Evolutionary conservation across 2,797 vertebrate genomes (phyloP).

Genomic region (Columba guinea): DNA sequence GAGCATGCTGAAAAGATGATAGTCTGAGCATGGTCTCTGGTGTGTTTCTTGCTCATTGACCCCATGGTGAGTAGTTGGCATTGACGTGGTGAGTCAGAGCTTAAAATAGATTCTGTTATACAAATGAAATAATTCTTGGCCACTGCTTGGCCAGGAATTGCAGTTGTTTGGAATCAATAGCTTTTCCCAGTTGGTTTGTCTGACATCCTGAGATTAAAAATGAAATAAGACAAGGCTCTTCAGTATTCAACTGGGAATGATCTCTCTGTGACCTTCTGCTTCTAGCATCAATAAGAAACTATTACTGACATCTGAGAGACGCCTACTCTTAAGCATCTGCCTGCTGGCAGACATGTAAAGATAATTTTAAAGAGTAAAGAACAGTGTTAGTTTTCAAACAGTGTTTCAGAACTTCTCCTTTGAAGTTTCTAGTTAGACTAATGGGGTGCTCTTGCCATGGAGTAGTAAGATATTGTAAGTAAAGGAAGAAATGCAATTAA

Average conservation of each 20-base stretch:
- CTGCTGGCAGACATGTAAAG: neutral
- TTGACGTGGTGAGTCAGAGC: constrained; percentile 7
- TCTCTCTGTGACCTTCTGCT: neutral
- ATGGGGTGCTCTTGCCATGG: neutral
- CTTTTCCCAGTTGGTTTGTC: constrained; percentile 8
- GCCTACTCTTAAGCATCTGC: neutral
- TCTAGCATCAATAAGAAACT: neutral
- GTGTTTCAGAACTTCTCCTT: neutral
- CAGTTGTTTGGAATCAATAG: constrained; percentile 31
- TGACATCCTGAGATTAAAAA: constrained; percentile 42
- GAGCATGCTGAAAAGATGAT: neutral
- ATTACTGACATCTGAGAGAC: neutral
- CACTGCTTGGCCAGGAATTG: neutral
- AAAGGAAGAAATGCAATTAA: neutral
- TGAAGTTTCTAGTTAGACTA: neutral
- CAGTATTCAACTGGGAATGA: neutral
- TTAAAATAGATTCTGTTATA: constrained; percentile 38
- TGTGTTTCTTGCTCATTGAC: neutral
- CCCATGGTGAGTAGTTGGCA: neutral
- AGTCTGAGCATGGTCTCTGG: neutral
- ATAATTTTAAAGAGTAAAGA: neutral
- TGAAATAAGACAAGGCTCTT: neutral
- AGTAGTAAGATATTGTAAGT: neutral
- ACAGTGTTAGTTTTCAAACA: neutral
- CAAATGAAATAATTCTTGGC: constrained; percentile 45